Conservation (phyloP, 2,113 vertebrate genomes). For the Muscicapa adusta region DNA sequence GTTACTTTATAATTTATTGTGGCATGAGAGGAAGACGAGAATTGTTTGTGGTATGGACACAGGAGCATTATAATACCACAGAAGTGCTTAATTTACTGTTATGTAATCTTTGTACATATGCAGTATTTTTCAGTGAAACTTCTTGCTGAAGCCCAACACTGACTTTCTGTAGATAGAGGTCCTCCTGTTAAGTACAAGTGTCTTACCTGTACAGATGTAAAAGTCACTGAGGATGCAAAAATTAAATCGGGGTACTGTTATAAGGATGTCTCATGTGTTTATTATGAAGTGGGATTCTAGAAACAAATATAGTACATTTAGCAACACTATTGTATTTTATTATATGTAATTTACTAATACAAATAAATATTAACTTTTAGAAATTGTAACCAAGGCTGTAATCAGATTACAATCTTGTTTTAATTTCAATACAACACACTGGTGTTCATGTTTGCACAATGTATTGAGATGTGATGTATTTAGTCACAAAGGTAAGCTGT, state of each 20-base stretch:
- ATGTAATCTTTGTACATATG: conserved; percentile 97
- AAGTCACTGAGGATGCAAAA: conserved; percentile 72
- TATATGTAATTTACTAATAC: conserved; percentile 78
- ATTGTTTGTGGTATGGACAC: conserved; percentile 74
- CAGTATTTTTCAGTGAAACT: conserved; percentile 83
- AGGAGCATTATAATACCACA: conserved; percentile 75
- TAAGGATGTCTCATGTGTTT: conserved; percentile 71
- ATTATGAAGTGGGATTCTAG: conserved; percentile 70
- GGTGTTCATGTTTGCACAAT: conserved; percentile 93
- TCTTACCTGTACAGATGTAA: conserved; percentile 84
- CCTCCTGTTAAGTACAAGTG: conserved; percentile 78
- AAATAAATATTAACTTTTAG: conserved; percentile 80
- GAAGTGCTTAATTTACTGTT: conserved; percentile 88
- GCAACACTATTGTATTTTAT: conserved; percentile 84
- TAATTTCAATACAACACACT: conserved; percentile 90
- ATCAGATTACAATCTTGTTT: conserved; percentile 80
- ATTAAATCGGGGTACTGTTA: conserved; percentile 73
- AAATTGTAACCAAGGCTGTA: conserved; percentile 76
- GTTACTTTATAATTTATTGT: conserved; percentile 84
- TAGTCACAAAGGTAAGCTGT: conserved; percentile 80
- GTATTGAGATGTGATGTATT: conserved; percentile 78
- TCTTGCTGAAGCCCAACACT: conserved; percentile 75
- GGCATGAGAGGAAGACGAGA: conserved; percentile 75
- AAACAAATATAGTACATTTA: conserved; percentile 69
- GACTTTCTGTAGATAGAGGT: conserved; percentile 83